phyloP scores from a whole-genome alignment of 2,113 vertebrate genomes.

The Pagrus major region DNA sequence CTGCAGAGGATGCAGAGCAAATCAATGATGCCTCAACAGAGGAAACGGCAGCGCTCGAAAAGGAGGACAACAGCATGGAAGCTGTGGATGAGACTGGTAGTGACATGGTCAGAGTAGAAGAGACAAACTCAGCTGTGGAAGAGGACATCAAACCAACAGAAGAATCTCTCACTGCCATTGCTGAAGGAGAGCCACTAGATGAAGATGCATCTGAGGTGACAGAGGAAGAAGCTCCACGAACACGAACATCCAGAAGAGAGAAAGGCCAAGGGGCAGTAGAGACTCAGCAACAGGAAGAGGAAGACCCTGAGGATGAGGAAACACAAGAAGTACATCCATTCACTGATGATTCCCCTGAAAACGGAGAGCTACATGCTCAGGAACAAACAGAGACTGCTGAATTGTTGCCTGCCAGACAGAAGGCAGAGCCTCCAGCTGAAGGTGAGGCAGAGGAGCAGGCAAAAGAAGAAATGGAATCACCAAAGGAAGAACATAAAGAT shows the following conservation, averaged over 20 bases:
- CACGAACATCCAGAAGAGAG: background rate
- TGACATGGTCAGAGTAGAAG: background rate
- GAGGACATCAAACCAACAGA: background rate
- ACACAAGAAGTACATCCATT: background rate
- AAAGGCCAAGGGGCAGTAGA: background rate
- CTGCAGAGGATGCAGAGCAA: background rate
- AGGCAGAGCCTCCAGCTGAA: background rate
- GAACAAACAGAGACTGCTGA: background rate
- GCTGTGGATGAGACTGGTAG: background rate
- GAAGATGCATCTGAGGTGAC: background rate
- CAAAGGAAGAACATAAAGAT: background rate
- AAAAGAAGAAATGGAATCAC: background rate
- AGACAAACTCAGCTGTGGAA: background rate
- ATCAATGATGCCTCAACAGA: background rate
- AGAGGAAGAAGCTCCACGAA: background rate
- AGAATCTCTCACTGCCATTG: background rate
- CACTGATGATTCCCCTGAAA: background rate
- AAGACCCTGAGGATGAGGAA: background rate
- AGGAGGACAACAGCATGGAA: background rate
- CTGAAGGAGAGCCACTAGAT: background rate
- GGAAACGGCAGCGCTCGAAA: slow-evolving; percentile 2
- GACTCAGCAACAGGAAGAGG: background rate
- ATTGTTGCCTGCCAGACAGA: background rate
- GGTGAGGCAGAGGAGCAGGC: background rate
- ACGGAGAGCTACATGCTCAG: background rate